A percentile compares a stretch with the other conserved stretches of the same genome.
Evolutionary conservation across 2,113 vertebrate genomes (phyloP).

Genomic region (Psammodynastes pulverulentus): DNA sequence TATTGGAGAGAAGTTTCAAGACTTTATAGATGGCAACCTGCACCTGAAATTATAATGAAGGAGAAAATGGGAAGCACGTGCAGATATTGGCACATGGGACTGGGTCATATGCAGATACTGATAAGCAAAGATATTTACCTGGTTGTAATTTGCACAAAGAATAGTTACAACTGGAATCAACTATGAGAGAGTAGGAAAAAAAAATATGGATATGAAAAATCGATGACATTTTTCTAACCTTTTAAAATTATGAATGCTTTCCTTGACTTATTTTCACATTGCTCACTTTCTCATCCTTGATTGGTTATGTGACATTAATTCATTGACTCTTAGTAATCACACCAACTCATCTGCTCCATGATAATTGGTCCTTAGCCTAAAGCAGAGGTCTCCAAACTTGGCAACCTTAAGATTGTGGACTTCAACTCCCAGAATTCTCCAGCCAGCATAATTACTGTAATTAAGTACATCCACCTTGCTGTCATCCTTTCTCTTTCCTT

Average conservation of each 20-base stretch:
- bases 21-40: neutral
- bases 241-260: neutral
- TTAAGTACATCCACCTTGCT: neutral
- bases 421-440: too few species aligned
- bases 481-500: neutral
- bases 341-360: neutral
- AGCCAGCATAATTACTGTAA: too few species aligned
- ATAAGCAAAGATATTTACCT: constrained; percentile 28
- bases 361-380: neutral
- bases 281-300: neutral
- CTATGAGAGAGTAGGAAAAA: neutral
- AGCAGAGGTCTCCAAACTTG: too few species aligned
- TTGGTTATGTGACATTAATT: neutral
- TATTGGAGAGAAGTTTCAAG: neutral
- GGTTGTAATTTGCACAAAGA: constrained; percentile 34
- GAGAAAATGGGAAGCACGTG: neutral
- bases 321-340: neutral
- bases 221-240: neutral
- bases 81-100: too few species aligned
- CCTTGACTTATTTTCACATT: neutral
- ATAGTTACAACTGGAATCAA: neutral
- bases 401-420: too few species aligned
- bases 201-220: neutral
- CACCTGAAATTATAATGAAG: neutral
- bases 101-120: accelerated